Evolutionary conservation across 1,140 invertebrate genomes (phyloP), one percentile per base, ranked within the genome.

Genomic region (Papilio glaucus): DNA sequence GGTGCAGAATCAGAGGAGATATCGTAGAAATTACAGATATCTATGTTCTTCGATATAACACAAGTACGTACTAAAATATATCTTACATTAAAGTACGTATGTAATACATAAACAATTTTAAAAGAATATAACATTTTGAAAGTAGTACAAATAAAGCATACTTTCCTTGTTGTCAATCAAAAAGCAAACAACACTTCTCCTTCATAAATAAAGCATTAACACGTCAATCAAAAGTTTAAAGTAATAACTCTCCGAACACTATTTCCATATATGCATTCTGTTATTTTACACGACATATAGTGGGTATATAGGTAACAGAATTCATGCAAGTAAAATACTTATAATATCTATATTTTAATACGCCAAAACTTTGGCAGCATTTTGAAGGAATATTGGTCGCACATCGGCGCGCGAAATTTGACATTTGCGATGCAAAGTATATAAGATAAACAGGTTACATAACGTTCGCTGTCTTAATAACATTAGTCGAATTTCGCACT

Each of bases 141-240:
- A 26, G 49, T 10, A 26, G 9, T 57, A 24, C 24, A 57, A 57
- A 57, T 57, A 10, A 21, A 21, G 21, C 18, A 49, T 10, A 15
- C 49, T 26, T 57, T 57, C 49, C 49, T 57, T 57, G 21, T 21
- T 57, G 49, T 63, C 61, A 63, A 63, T 38, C 61, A 37, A 62
- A 62, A 26, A 24, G 33, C 49, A 53, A 53, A 53, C 49, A 24
- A 0, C 12, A 53, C 9, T 53, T 53, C 49, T 53, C 2, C 60
- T 38, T 62, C 29, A 62, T 38, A 62, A 62, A 62, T 62, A 62
- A 33, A 62, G 33, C 33, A 62, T 62, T 62, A 38, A 62, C 13
- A 37, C 29, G 60, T 62, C 60, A 62, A 62, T 62, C 60, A 62
- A n/a, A 62, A 62, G 33, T 12, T 18, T 62, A 37, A 24, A 26